Evolutionary conservation across 2,888 invertebrate species (phyloP), one percentile per base, ranked within the genome.

Genomic region (Trachelus troglodyta): DNA sequence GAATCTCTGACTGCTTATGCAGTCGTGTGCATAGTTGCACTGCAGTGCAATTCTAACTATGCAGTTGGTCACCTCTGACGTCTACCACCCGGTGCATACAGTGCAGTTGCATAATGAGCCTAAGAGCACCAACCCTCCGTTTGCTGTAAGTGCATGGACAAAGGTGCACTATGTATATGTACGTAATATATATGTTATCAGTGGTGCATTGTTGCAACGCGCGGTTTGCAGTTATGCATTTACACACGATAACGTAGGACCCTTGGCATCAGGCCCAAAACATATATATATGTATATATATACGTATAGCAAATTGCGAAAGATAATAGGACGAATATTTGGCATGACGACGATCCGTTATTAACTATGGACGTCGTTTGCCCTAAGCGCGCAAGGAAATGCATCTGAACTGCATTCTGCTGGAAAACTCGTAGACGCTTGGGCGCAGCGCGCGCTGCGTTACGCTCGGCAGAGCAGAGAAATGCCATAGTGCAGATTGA

Each of bases 381-480:
- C 23, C 23, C 23, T 23, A 56, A 56, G 23, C 9, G 56, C 23
- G 2, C 56, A 3, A 9, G 6, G 6, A 56, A 56, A 6, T 23
- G 56, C 23, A 56, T 56, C 23, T 9, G 23, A 56, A 23, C 23
- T 56, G 56, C 40, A 40, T 4, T 15, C 40, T 6, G 1, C 4
- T 40, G 40, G 6, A 6, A 40, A 15, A 15, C 56, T 23, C 56
- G 56, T 56, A 56, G 56, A 56, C 56, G 56, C 23, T 1, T 0
- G 71, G 33, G 71, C 12, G 31, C 12, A 34, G 15, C 23, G 31
- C 31, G 12, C 31, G 31, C 23, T 9, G 79, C 82, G 85, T 85
- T 81, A 83, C 82, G 87, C 87, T 87, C 81, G 83, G 80, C 78
- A 82, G 76, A 86, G 84, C 87, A 82, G 83, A 86, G 85, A 86